Evolutionary conservation across 2,113 vertebrate species (phyloP).

Genomic region (Erinaceus europaeus): DNA sequence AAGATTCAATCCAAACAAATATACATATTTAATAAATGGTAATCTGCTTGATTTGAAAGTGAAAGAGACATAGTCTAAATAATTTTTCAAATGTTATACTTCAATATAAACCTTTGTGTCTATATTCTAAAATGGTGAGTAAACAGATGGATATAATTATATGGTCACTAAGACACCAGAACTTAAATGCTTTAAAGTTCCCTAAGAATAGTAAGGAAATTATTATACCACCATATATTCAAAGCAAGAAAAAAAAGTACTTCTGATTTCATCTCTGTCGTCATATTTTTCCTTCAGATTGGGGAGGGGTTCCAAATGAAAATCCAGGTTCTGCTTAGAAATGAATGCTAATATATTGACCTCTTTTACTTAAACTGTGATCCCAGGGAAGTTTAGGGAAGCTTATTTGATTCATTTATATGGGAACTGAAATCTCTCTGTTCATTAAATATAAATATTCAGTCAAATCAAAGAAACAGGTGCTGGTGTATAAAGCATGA

Average conservation of each 20-base stretch:
- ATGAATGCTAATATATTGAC: not conserved
- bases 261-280: not conserved
- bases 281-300: not conserved
- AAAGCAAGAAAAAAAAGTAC: slow-evolving; percentile 20
- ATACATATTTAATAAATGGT: not conserved
- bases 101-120: not conserved
- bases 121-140: not conserved
- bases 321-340: not conserved
- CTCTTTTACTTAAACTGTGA: not conserved
- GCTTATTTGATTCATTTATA: slow-evolving; percentile 45
- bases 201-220: not conserved
- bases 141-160: no score
- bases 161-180: not conserved
- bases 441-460: not conserved
- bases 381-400: not conserved
- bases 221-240: not conserved
- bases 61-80: not conserved
- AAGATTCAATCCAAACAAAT: not conserved
- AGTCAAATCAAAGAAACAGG: slow-evolving; percentile 47
- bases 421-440: slow-evolving; percentile 41
- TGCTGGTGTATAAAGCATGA: slow-evolving; percentile 22
- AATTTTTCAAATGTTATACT: not conserved
- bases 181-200: not conserved
- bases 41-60: not conserved
- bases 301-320: not conserved